phyloP scores from a whole-genome alignment of 2,113 vertebrate genomes.

The Drymodes brunneopygia region DNA sequence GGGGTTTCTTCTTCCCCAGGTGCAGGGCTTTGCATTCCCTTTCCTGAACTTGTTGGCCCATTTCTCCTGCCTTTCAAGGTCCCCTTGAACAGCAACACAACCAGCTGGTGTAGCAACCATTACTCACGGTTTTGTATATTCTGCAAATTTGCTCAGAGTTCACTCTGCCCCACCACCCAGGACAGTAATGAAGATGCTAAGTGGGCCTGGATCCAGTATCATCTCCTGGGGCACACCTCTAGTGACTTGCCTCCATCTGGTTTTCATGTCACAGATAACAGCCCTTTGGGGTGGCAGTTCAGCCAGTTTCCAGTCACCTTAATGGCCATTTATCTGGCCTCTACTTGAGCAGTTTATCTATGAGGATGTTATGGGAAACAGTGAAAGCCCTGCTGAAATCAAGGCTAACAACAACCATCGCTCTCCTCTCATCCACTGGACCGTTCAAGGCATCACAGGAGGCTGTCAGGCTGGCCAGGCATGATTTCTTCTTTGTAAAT shows the following conservation, averaged over 20 bases:
- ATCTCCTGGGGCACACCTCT: neutral
- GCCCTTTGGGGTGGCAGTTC: neutral
- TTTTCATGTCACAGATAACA: neutral
- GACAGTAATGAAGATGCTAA: neutral
- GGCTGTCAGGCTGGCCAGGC: neutral
- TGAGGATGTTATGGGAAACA: neutral
- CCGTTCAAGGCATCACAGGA: neutral
- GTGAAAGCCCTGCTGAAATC: neutral
- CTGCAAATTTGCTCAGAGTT: neutral
- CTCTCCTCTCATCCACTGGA: neutral
- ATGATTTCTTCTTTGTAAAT: neutral
- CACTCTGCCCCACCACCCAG: neutral
- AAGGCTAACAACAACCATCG: neutral
- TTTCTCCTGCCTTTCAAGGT: neutral
- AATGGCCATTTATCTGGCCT: neutral
- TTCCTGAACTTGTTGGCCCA: neutral
- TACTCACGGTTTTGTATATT: neutral
- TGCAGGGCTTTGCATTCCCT: neutral
- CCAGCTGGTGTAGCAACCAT: neutral
- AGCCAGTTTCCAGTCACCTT: neutral
- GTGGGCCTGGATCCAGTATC: neutral
- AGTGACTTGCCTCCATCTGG: neutral
- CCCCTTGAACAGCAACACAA: neutral
- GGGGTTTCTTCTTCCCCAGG: neutral
- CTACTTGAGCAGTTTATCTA: neutral